A percentile compares a stretch with the other conserved stretches of the same genome.
Conservation (phyloP, 2,888 invertebrate genomes). For the Lymantria dispar region DNA sequence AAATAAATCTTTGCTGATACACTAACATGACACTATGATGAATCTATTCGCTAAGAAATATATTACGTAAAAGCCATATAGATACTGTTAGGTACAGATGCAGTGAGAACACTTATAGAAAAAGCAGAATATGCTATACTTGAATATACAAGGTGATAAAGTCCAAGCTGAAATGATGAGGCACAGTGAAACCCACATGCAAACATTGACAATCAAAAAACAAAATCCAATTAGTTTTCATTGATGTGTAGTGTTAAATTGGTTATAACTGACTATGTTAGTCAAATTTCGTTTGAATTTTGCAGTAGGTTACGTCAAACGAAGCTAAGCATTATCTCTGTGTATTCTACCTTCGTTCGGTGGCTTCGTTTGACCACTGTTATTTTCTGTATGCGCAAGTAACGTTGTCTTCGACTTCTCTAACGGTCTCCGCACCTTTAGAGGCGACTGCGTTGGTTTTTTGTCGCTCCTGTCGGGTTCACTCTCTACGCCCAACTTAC, state of each 20-base stretch:
- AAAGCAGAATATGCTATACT: conserved; percentile 1
- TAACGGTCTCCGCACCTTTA: conserved; percentile 69
- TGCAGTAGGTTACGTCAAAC: conserved; percentile 76
- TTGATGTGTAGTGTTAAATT: conserved; percentile 32
- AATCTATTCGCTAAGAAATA: not conserved
- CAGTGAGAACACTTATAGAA: not conserved
- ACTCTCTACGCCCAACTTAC: conserved; percentile 78
- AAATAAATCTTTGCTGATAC: not conserved
- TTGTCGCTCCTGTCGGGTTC: conserved; percentile 69
- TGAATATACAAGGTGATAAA: not conserved
- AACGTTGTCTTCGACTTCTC: conserved; percentile 80
- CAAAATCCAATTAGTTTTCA: conserved; percentile 41
- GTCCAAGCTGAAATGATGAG: conserved; percentile 28
- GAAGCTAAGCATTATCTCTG: conserved; percentile 69
- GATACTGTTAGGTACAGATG: not conserved
- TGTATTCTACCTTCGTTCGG: conserved; percentile 70
- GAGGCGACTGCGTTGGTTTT: conserved; percentile 72
- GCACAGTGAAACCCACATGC: conserved; percentile 61
- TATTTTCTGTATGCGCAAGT: conserved; percentile 74
- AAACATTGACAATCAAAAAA: conserved; percentile 52
- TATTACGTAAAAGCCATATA: not conserved
- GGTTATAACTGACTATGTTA: conserved; percentile 30
- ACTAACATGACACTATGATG: not conserved
- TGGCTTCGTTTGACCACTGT: conserved; percentile 75
- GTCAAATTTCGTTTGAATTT: conserved; percentile 43